Base-by-base conservation (phyloP, 2,888 invertebrate genomes). In the Papilio gigon region DNA sequence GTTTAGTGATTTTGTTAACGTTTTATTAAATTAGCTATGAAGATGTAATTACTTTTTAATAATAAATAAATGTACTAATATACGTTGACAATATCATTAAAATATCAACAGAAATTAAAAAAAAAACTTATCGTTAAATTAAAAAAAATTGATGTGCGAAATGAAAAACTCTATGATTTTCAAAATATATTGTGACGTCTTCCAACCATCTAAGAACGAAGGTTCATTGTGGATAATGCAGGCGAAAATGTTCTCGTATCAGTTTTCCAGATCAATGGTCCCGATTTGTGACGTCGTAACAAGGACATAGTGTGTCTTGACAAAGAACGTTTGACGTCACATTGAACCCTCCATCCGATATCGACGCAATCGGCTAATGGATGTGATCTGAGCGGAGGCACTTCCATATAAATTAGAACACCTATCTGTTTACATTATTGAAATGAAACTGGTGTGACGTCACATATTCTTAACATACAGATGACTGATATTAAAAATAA, bases 301-400 rank as follows among this genome's bases (percentile, higher is more conserved):
- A 25, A 50, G 50, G 25, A 53, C 27, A 30, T n/a, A 53, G 47
- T 22, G 53, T n/a, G 53, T 9, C 60, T 60, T 40, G 37, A 60
- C 60, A 60, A 60, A 60, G 40, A 60, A 22, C 22, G 37, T 60
- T 60, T 60, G 60, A 60, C 40, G 40, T 60, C 11, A 60, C 60
- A 60, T 37, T 14, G 37, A 37, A 60, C 35, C 60, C 60, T 40
- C 22, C 25, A 25, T 60, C 60, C 14, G 25, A 35, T 60, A 37
- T 60, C 25, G 37, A 60, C 22, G 37, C 53, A 60, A 60, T 37
- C 40, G 12, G 17, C 22, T 37, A 60, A 37, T 60, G 37, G 37
- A 60, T 60, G 25, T 8, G 12, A 37, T 25, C 37, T 17, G 6
- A 11, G 58, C 58, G 20, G 11, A 5, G 40, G 60, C 25, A 60